Percentiles rank a stretch among this genome's conserved stretches.
Conservation (phyloP, 2,113 vertebrate species). For the Toxotes chatareus region DNA sequence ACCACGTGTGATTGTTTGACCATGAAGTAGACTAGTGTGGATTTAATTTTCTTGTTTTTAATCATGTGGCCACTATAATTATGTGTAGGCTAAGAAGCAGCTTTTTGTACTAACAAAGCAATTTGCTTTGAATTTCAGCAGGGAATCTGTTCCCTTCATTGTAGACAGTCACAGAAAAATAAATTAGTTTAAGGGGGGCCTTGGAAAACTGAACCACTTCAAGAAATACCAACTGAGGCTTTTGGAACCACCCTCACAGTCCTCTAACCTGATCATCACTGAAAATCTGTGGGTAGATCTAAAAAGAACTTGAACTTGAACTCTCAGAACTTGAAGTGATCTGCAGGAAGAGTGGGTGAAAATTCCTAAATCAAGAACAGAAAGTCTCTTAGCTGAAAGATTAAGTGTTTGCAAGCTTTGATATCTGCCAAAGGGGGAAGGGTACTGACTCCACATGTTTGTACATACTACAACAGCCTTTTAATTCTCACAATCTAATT, state of each 20-base stretch:
- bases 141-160: neutral
- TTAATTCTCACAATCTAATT: no score
- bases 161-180: neutral
- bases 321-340: neutral
- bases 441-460: no score
- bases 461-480: neutral
- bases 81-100: no score
- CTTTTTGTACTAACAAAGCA: neutral
- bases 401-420: neutral
- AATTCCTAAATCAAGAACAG: neutral
- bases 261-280: neutral
- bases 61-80: neutral
- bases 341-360: neutral
- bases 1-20: conserved; percentile 19
- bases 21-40: neutral
- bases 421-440: neutral
- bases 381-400: neutral
- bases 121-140: conserved; percentile 16
- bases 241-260: neutral
- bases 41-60: conserved; percentile 7
- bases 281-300: neutral
- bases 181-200: neutral
- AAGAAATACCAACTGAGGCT: neutral
- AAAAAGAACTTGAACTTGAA: neutral
- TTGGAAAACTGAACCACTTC: neutral